Evolutionary conservation across 1,140 invertebrate genomes (phyloP).

Genomic region (Dreissena polymorpha): DNA sequence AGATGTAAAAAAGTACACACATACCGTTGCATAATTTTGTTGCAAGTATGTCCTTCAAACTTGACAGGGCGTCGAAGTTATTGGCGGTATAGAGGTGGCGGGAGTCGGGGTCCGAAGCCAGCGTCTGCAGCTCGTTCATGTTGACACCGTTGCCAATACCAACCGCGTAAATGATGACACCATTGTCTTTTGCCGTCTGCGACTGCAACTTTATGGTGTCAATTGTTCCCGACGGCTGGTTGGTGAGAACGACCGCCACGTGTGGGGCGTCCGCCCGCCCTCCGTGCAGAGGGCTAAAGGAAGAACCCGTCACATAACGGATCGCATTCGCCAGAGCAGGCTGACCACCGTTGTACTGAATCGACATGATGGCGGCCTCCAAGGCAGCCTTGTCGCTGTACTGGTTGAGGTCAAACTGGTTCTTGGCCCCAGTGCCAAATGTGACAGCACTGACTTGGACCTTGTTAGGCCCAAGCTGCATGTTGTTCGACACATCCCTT

Average conservation of each 20-base stretch:
- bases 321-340: constrained; percentile 68
- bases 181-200: constrained; percentile 65
- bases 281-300: constrained; percentile 67
- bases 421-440: constrained; percentile 63
- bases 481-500: constrained; percentile 63
- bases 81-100: constrained; percentile 66
- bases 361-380: constrained; percentile 59
- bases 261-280: constrained; percentile 64
- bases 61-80: constrained; percentile 64
- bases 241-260: constrained; percentile 67
- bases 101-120: constrained; percentile 65
- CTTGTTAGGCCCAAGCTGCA: constrained; percentile 65
- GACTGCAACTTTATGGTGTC: constrained; percentile 66
- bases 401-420: constrained; percentile 69
- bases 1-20: background rate
- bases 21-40: constrained; percentile 73
- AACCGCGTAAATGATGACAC: constrained; percentile 67
- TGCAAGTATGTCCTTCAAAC: constrained; percentile 59
- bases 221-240: constrained; percentile 61
- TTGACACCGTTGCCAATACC: constrained; percentile 69
- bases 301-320: constrained; percentile 61
- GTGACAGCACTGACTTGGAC: constrained; percentile 68
- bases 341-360: constrained; percentile 60
- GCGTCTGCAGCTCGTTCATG: constrained; percentile 61
- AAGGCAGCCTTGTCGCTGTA: constrained; percentile 59